Base-by-base conservation (phyloP, 1,140 invertebrate species). In the Magallana ariakensis region DNA sequence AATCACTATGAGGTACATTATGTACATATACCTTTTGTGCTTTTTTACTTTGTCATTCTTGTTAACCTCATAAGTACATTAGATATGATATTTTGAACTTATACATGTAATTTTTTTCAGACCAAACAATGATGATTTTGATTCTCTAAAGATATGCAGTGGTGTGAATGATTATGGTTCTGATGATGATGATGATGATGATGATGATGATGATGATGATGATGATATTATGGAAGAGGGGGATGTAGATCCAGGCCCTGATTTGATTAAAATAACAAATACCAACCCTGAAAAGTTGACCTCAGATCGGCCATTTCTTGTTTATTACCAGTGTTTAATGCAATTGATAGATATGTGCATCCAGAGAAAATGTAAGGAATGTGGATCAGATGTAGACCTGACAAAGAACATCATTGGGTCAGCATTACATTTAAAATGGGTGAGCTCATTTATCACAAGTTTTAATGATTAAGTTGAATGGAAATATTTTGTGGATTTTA, bases 401-500 rank as follows among this genome's bases (percentile, higher is more conserved):
- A 19, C 16, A 10, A 83, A 83, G 81, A 55, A 83, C n/a, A 53
- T 56, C 19, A 57, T 83, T 83, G 81, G 81, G 11, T 83, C 54
- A n/a, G 54, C 54, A 54, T 55, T 83, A 55, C 54, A 83, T 55
- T 22, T 83, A 56, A 83, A 10, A 56, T 19, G 81, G 81, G 33
- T 33, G 33, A 33, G 33, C 33, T 33, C 33, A 33, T 33, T 33
- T 33, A 33, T 33, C 33, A 33, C 33, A 33, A 33, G 33, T 33
- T 33, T 33, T 33, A 3, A 33, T 33, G 33, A 33, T 33, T 33
- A 33, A 33, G 33, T 33, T 33, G 33, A 33, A 33, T 33, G 33
- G 1, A 33, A 33, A 33, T 33, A 33, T 33, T 46, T 56, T 56
- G 75, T 33, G 13, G 19, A 66, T 66, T 66, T 19, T 66, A n/a